Evolutionary conservation across 2,113 vertebrate genomes (phyloP), one percentile per base, ranked within the genome.

Genomic region (Otolemur garnettii): DNA sequence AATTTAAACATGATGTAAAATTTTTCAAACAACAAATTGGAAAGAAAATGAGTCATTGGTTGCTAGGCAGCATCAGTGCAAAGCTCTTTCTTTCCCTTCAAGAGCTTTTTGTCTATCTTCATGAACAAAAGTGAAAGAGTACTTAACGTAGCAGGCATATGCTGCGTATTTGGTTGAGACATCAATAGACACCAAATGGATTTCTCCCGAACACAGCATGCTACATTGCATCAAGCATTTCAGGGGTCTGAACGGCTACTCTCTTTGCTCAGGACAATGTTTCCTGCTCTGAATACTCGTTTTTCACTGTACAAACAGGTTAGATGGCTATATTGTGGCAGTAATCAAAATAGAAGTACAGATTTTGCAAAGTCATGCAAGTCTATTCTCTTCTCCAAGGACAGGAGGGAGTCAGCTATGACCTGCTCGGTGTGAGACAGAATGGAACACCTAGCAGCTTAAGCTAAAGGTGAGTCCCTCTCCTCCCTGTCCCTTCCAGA

Each of bases 11-110:
- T 91, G 85, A 96, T 94, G 83, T 82, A 97, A 97, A 95, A 93
- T 95, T 95, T 96, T 98, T 93, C 88, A 98, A 97, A 97, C 93
- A 96, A 96, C 14, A 82, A 93, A 96, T 85, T 96, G 90, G 6
- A 4, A n/a, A 9, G 79, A 96, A 98, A 93, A 95, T 95, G 97
- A 97, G 96, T 91, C 97, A 97, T 93, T 88, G 68, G 98, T 98
- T 98, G 98, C 98, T 98, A 98, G 92, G 98, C 98, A 98, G 98
- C 98, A 71, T 96, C 74, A 78, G 95, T 82, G 92, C 53, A 0
- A 28, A 97, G 95, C 97, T 97, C 97, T 97, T 97, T 97, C 98
- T 97, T 97, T 98, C 93, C 97, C 92, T 96, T 97, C 84, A 38
- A 97, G 95, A 95, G 94, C 85, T 87, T 98, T 97, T 96, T 95